A percentile compares a stretch with the other conserved stretches of the same genome.
These are phyloP conservation scores for Encarsia formosa DNA, from an alignment of 2,888 invertebrate genomes.

Conservation along the genomic window DNA sequence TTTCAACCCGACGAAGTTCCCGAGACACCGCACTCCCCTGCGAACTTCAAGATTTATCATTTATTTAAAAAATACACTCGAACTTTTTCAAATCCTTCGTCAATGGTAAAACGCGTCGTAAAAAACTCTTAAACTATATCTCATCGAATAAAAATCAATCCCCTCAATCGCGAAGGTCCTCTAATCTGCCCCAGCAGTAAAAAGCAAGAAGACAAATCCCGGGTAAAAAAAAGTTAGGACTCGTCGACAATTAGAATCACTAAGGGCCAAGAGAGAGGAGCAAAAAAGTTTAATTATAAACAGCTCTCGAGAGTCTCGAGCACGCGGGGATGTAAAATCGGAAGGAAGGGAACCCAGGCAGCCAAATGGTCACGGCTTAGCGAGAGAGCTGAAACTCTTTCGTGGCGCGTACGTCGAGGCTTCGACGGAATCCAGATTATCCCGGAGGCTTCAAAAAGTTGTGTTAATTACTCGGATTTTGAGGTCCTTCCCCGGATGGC, in stretches of 20 bases:
- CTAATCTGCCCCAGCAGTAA: not conserved
- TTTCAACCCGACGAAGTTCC: too few relatives aligned
- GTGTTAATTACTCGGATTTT: slow-evolving; percentile 52
- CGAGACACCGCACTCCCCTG: too few relatives aligned
- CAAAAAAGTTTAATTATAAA: slow-evolving; percentile 51
- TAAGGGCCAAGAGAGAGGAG: slow-evolving; percentile 37
- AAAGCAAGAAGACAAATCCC: not conserved
- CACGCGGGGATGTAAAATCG: slow-evolving; percentile 29
- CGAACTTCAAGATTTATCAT: too few relatives aligned
- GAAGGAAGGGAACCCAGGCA: slow-evolving; percentile 35
- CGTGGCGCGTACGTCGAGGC: slow-evolving; percentile 50
- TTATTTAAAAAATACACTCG: too few relatives aligned
- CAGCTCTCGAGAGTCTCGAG: slow-evolving; percentile 41
- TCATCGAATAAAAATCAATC: too few relatives aligned
- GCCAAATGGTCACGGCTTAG: slow-evolving; percentile 52
- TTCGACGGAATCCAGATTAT: slow-evolving; percentile 49
- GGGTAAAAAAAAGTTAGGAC: slow-evolving; percentile 11
- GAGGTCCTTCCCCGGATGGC: too few relatives aligned
- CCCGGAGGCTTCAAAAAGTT: slow-evolving; percentile 51
- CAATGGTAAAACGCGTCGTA: too few relatives aligned
- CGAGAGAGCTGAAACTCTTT: slow-evolving; percentile 48
- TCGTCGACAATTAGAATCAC: slow-evolving; percentile 50
- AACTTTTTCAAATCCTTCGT: too few relatives aligned
- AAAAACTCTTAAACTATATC: too few relatives aligned
- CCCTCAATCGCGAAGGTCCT: not conserved